Conservation (phyloP, 2,888 invertebrate species). For the Coelogynopora nodosa region DNA sequence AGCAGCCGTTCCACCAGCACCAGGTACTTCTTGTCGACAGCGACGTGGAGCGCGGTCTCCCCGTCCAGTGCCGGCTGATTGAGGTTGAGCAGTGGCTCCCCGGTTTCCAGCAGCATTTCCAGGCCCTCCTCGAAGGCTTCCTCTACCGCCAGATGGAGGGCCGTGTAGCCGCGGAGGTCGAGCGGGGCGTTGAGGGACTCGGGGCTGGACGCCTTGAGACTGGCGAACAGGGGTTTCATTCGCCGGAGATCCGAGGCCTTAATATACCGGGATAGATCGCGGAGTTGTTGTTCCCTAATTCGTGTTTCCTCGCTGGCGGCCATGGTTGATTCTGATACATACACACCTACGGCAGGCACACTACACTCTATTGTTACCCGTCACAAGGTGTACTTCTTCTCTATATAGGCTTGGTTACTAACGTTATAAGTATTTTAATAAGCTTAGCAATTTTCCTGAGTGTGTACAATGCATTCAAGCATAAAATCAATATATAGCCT, state of each 20-base stretch:
- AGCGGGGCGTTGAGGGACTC: background rate
- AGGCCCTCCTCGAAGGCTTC: slow-evolving; percentile 9
- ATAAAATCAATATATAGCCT: too few species aligned
- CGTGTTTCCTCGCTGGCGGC: background rate
- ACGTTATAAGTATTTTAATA: too few species aligned
- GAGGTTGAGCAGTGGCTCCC: background rate
- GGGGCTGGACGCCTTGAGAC: background rate
- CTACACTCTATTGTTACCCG: too few species aligned
- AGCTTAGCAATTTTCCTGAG: too few species aligned
- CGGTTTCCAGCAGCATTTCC: background rate
- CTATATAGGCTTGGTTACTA: too few species aligned
- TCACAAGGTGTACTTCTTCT: too few species aligned
- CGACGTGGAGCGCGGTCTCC: slow-evolving; percentile 8
- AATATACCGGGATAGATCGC: background rate
- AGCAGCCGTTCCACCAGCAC: background rate
- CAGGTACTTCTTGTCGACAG: background rate
- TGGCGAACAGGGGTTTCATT: background rate
- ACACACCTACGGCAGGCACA: too few species aligned
- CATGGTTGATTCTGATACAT: too few species aligned
- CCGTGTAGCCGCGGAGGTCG: background rate
- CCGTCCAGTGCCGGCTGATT: background rate
- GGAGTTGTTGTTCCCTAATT: background rate
- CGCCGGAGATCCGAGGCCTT: slow-evolving; percentile 10
- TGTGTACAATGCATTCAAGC: too few species aligned
- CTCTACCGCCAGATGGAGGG: background rate